phyloP scores from a whole-genome alignment of 2,113 vertebrate species.

The Setophaga petechia region DNA sequence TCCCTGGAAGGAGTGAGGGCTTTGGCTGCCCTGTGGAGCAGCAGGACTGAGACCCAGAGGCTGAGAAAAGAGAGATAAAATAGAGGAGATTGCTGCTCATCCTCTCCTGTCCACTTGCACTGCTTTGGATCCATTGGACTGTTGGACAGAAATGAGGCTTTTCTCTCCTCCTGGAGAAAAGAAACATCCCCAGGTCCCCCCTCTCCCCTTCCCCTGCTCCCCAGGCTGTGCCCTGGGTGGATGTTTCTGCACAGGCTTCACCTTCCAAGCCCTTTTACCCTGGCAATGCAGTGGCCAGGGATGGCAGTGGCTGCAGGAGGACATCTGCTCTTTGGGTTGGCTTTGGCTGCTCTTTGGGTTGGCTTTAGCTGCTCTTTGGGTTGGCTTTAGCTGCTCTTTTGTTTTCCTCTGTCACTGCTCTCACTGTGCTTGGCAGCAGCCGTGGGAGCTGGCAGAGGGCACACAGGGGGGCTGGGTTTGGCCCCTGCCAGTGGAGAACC shows the following conservation, averaged over 20 bases:
- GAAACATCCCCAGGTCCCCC: not conserved
- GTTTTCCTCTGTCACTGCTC: not conserved
- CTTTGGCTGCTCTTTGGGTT: not conserved
- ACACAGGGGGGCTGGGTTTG: not conserved
- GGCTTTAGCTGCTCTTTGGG: not conserved
- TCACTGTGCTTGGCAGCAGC: not conserved
- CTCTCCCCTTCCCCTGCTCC: not conserved
- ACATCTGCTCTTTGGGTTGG: not conserved
- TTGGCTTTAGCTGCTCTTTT: not conserved
- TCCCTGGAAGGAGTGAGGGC: not conserved
- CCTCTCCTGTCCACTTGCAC: rapidly evolving
- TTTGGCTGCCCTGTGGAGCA: not conserved
- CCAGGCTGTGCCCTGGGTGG: not conserved
- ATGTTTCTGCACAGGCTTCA: not conserved
- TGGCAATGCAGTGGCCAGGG: not conserved
- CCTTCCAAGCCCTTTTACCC: not conserved
- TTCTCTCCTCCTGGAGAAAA: not conserved
- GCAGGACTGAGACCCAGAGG: not conserved
- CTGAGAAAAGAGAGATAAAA: not conserved
- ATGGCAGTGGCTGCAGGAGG: not conserved
- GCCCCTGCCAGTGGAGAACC: not conserved
- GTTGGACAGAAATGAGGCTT: not conserved
- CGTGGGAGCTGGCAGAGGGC: not conserved
- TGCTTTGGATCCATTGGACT: not conserved
- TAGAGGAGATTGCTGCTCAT: not conserved